Evolutionary conservation across 2,113 vertebrate species (phyloP).

Genomic region (Istiophorus platypterus): DNA sequence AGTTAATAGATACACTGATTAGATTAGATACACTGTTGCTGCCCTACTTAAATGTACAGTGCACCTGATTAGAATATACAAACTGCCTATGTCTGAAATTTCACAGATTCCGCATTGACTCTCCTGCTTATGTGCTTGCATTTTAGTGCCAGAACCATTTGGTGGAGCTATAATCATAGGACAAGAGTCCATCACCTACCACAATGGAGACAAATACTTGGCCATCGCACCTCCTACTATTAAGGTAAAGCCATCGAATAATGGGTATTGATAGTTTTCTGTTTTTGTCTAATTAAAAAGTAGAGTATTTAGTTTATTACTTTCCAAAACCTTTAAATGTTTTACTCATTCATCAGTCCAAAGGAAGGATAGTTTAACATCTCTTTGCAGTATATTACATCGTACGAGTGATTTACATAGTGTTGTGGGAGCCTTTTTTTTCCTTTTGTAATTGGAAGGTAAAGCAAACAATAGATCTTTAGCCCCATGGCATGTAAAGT

Average conservation of each 20-base stretch:
- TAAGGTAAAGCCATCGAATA: slow-evolving; percentile 86
- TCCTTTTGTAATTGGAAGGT: neutral
- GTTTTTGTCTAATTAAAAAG: neutral
- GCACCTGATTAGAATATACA: neutral
- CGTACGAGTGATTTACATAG: neutral
- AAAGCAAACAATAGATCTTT: neutral
- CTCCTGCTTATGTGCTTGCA: slow-evolving; percentile 44
- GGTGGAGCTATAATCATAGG: slow-evolving; percentile 99
- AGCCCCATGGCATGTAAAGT: neutral
- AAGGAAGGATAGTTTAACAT: neutral
- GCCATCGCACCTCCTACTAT: slow-evolving; percentile 98
- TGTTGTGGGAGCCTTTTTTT: neutral
- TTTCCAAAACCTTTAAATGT: neutral
- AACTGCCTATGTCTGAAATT: neutral
- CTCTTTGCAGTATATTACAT: neutral
- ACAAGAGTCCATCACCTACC: slow-evolving; percentile 98
- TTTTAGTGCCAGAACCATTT: slow-evolving; percentile 96
- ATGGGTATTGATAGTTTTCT: neutral
- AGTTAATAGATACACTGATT: too few relatives aligned
- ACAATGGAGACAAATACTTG: slow-evolving; percentile 98
- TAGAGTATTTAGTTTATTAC: neutral
- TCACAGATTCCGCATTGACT: neutral
- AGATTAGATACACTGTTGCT: too few relatives aligned
- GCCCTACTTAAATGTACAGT: neutral
- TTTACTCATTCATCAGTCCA: neutral